A percentile compares a stretch with the other conserved stretches of the same genome.
Conservation (phyloP, 2,888 invertebrate species). For the Agelastica alni region DNA sequence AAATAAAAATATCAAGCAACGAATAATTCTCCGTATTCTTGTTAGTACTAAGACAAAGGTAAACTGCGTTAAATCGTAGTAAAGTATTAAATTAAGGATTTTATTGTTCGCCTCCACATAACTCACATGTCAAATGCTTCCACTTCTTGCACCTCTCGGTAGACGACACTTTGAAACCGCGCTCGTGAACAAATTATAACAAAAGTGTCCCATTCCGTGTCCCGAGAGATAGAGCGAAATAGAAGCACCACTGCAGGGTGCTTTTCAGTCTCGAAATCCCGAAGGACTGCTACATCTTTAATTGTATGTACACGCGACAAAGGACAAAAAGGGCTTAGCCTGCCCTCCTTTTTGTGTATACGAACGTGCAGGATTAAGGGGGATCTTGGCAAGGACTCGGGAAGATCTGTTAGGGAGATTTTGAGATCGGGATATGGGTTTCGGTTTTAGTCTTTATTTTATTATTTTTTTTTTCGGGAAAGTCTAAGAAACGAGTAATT, state of each 20-base stretch:
- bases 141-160: background rate
- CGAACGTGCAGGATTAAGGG: constrained; percentile 28
- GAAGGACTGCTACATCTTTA: constrained; percentile 36
- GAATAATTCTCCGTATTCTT: too few relatives aligned
- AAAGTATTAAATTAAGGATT: too few relatives aligned
- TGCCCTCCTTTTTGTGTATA: constrained; percentile 24
- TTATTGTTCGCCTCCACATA: too few relatives aligned
- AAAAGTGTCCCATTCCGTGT: constrained; percentile 6
- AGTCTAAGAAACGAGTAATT: constrained; percentile 4
- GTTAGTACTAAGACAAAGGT: too few relatives aligned
- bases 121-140: background rate
- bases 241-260: constrained; percentile 1
- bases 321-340: constrained; percentile 24
- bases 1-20: too few relatives aligned
- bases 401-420: constrained; percentile 17
- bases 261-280: constrained; percentile 20
- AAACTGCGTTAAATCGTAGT: too few relatives aligned
- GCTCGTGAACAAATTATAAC: constrained; percentile 5
- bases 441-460: constrained; percentile 9
- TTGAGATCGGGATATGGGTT: constrained; percentile 7
- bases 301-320: constrained; percentile 36
- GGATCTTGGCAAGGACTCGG: constrained; percentile 24
- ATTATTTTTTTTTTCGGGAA: background rate
- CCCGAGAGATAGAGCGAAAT: constrained; percentile 1
- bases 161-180: background rate